These are phyloP conservation scores for Drosophila macrospina DNA, from an alignment of 2,888 invertebrate genomes.

Conservation along the genomic window DNA sequence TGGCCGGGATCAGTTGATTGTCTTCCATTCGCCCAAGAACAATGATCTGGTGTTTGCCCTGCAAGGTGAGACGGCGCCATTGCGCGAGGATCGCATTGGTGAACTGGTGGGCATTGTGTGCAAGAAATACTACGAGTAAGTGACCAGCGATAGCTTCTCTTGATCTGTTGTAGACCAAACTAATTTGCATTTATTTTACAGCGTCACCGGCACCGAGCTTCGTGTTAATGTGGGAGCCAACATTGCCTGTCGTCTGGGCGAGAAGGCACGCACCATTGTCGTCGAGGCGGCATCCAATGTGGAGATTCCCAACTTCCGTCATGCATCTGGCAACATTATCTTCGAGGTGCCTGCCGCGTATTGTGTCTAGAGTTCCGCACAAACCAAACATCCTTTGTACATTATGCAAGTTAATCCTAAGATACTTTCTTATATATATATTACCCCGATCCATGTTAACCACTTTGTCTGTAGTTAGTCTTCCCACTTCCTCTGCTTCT, in stretches of 20 bases:
- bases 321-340: constrained; percentile 83
- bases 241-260: constrained; percentile 93
- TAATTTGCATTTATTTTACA: constrained; percentile 78
- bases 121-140: constrained; percentile 91
- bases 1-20: constrained; percentile 93
- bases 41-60: constrained; percentile 96
- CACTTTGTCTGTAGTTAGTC: constrained; percentile 9
- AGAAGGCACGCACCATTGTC: constrained; percentile 88
- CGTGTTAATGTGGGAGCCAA: constrained; percentile 90
- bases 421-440: constrained; percentile 11
- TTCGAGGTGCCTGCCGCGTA: constrained; percentile 85
- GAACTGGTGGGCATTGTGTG: constrained; percentile 94
- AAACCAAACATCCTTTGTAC: constrained; percentile 51
- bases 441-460: not conserved
- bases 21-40: constrained; percentile 93
- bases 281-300: constrained; percentile 83
- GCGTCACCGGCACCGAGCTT: constrained; percentile 90
- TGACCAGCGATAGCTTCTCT: not conserved
- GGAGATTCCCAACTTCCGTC: constrained; percentile 83
- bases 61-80: constrained; percentile 82
- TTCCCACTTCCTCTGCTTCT: constrained; percentile 19
- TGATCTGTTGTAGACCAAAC: not conserved
- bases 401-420: constrained; percentile 48
- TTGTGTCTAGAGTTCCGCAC: constrained; percentile 70
- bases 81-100: constrained; percentile 91